phyloP scores from a whole-genome alignment of 2,888 invertebrate species.

The Lacanobia oleracea region DNA sequence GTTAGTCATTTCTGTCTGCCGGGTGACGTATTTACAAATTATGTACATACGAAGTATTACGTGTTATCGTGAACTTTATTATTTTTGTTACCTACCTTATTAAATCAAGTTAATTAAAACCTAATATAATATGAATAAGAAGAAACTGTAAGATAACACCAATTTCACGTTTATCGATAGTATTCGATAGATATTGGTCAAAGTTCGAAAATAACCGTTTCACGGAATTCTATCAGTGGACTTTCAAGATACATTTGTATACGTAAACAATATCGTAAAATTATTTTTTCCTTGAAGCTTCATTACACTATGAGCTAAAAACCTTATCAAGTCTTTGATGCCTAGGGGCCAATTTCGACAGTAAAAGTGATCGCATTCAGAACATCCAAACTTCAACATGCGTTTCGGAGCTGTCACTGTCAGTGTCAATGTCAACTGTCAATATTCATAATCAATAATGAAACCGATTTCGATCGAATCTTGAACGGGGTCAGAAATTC shows the following conservation, averaged over 20 bases:
- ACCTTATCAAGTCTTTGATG: not conserved
- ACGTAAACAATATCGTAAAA: too few species aligned
- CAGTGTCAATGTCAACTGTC: too few species aligned
- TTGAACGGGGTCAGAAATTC: not conserved
- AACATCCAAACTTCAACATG: too few species aligned
- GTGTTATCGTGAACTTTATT: not conserved
- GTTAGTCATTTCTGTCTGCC: constrained; percentile 15
- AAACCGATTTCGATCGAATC: too few species aligned
- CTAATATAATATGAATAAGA: not conserved
- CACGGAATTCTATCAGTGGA: not conserved
- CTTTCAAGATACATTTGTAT: too few species aligned
- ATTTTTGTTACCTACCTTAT: not conserved
- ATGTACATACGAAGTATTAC: not conserved
- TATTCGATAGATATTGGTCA: not conserved
- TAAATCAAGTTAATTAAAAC: not conserved
- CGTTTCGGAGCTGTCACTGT: too few species aligned
- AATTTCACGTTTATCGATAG: not conserved
- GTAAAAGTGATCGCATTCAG: too few species aligned
- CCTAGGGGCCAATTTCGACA: not conserved
- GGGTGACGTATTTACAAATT: constrained; percentile 18
- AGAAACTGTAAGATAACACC: not conserved
- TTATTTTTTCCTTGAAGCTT: too few species aligned
- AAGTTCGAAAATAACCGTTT: not conserved
- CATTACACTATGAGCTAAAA: not conserved
- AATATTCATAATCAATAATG: too few species aligned